Percentiles rank a stretch among this genome's conserved stretches.
Conservation (phyloP, 2,888 invertebrate species). For the Megaustenia siamemsis region DNA sequence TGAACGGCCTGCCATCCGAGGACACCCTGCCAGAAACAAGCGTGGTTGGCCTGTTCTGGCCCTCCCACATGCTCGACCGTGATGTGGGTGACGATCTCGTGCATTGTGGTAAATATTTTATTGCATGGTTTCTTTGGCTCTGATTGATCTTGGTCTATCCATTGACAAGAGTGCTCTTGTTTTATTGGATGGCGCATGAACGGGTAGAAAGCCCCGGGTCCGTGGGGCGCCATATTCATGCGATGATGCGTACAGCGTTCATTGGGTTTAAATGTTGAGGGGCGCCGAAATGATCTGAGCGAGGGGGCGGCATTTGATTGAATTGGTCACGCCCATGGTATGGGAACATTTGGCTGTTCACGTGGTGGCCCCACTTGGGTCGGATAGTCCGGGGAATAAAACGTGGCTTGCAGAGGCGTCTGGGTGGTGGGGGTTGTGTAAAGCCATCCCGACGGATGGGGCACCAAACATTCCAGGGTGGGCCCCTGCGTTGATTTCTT, state of each 20-base stretch:
- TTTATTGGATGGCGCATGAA: slow-evolving; percentile 87
- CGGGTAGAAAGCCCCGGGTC: slow-evolving; percentile 90
- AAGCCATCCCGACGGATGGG: slow-evolving; percentile 75
- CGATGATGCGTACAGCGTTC: slow-evolving; percentile 74
- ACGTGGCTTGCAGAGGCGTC: slow-evolving; percentile 74
- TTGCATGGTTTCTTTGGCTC: slow-evolving; percentile 88
- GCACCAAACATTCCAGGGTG: slow-evolving; percentile 83
- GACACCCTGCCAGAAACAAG: slow-evolving; percentile 99
- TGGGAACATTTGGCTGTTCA: slow-evolving; percentile 78
- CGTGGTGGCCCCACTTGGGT: slow-evolving; percentile 70
- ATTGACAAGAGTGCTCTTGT: slow-evolving; percentile 84
- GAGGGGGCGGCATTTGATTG: slow-evolving; percentile 74
- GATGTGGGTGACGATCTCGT: slow-evolving; percentile 97
- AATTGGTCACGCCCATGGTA: slow-evolving; percentile 77
- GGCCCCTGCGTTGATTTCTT: slow-evolving; percentile 73
- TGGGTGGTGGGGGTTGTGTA: slow-evolving; percentile 77
- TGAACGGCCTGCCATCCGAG: slow-evolving; percentile 97
- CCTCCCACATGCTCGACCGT: slow-evolving; percentile 99
- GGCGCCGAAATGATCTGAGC: slow-evolving; percentile 71
- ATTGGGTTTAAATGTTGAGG: slow-evolving; percentile 72
- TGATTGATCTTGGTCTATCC: slow-evolving; percentile 93
- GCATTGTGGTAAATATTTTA: slow-evolving; percentile 95
- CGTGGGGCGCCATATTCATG: slow-evolving; percentile 79
- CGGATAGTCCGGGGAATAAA: slow-evolving; percentile 78
- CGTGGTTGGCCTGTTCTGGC: slow-evolving; percentile 97